A percentile compares a stretch with the other conserved stretches of the same genome.
Conservation (phyloP, 2,797 vertebrate genomes). For the Sitta carolinensis region DNA sequence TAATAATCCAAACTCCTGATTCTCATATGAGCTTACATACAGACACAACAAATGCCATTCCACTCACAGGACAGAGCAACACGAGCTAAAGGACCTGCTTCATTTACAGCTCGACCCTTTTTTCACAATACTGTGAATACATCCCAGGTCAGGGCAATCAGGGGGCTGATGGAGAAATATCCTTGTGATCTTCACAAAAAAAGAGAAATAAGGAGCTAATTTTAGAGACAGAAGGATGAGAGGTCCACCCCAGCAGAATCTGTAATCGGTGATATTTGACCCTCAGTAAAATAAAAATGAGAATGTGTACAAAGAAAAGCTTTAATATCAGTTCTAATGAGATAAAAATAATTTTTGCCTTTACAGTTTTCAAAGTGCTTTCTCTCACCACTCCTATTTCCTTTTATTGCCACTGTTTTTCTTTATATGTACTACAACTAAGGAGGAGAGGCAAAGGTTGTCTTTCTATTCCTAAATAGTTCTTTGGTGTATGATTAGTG, state of each 20-base stretch:
- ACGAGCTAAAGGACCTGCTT: background rate
- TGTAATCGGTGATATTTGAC: conserved; percentile 2
- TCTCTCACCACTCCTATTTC: background rate
- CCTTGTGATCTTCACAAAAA: background rate
- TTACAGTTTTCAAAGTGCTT: conserved; percentile 23
- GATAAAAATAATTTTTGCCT: conserved; percentile 15
- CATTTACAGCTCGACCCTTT: background rate
- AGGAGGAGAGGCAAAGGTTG: conserved; percentile 10
- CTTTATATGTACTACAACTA: background rate
- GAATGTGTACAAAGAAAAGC: background rate
- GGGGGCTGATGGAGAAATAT: background rate
- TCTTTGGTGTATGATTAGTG: conserved; percentile 74
- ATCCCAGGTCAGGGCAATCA: background rate
- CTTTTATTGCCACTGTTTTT: conserved; percentile 30
- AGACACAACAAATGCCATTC: background rate
- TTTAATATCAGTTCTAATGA: background rate
- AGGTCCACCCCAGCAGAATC: background rate
- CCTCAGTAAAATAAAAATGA: background rate
- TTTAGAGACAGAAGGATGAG: background rate
- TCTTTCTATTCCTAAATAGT: background rate
- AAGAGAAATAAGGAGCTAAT: conserved; percentile 5
- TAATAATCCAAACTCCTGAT: background rate
- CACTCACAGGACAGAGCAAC: background rate
- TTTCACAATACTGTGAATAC: background rate
- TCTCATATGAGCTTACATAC: rapidly evolving